Conservation (phyloP, 1,140 invertebrate species). For the Chlorops oryzae region DNA sequence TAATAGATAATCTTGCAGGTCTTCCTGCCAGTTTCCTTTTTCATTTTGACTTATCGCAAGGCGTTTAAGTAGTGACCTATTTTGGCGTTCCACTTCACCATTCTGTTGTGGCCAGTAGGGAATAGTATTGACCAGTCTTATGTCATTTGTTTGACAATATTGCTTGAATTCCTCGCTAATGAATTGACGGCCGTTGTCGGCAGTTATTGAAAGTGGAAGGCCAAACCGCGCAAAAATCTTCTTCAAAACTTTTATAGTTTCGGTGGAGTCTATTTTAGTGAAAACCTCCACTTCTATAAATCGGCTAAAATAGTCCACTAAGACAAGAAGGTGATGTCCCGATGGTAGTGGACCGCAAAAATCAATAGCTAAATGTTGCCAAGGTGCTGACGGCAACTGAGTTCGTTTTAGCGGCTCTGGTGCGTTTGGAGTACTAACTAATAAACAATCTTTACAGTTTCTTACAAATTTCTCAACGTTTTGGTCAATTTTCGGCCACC, state of each 20-base stretch:
- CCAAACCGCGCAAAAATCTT: slow-evolving; percentile 8
- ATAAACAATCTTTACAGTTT: slow-evolving; percentile 22
- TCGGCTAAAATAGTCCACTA: slow-evolving; percentile 22
- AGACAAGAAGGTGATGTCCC: slow-evolving; percentile 23
- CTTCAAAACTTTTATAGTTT: slow-evolving; percentile 7
- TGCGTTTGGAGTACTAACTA: slow-evolving; percentile 25
- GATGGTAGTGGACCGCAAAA: slow-evolving; percentile 25
- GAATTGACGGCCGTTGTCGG: slow-evolving; percentile 33
- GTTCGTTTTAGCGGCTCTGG: slow-evolving; percentile 27
- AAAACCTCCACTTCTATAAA: slow-evolving; percentile 22
- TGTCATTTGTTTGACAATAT: too few species aligned
- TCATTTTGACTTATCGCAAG: slow-evolving; percentile 17
- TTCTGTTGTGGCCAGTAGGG: slow-evolving; percentile 39
- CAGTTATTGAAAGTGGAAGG: background rate
- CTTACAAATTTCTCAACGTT: slow-evolving; percentile 29
- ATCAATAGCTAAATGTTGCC: slow-evolving; percentile 30
- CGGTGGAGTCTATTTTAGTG: slow-evolving; percentile 19
- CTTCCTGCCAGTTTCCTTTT: slow-evolving; percentile 20
- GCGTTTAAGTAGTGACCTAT: slow-evolving; percentile 30
- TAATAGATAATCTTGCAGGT: slow-evolving; percentile 25
- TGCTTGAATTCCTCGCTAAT: slow-evolving; percentile 18
- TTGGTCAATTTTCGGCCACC: slow-evolving; percentile 40
- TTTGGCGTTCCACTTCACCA: slow-evolving; percentile 40
- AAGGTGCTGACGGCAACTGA: slow-evolving; percentile 23
- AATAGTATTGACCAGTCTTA: slow-evolving; percentile 23